Percentiles rank a stretch among this genome's conserved stretches.
Evolutionary conservation across 2,888 invertebrate genomes (phyloP).

Genomic region (Masnerella sp.): DNA sequence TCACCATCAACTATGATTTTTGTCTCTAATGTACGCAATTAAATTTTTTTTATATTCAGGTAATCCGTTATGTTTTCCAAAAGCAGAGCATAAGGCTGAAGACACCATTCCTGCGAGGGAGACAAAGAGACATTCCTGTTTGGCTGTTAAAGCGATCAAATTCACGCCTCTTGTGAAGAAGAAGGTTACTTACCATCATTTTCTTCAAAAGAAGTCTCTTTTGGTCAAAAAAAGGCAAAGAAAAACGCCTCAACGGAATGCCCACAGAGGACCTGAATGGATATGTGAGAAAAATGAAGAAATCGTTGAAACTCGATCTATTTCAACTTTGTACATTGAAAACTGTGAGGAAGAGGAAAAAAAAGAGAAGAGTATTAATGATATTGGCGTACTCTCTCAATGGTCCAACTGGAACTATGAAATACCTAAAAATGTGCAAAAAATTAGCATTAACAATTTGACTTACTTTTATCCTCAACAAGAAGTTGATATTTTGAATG

Average conservation of each 20-base stretch:
- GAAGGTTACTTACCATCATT: neutral
- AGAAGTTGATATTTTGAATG: slow-evolving; percentile 16
- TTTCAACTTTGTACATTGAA: slow-evolving; percentile 6
- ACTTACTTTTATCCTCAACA: slow-evolving; percentile 23
- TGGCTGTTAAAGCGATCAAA: neutral
- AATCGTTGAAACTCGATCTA: slow-evolving; percentile 1
- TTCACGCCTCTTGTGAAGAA: neutral
- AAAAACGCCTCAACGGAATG: neutral
- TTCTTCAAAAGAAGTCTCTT: neutral
- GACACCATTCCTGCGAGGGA: no score
- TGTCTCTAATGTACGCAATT: neutral
- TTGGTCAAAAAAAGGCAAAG: neutral
- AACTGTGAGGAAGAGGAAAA: slow-evolving; percentile 1
- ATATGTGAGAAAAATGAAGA: slow-evolving; percentile 1
- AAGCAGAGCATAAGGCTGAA: slow-evolving; percentile 6
- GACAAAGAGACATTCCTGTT: neutral
- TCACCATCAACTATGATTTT: neutral
- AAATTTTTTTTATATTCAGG: neutral
- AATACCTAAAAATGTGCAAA: neutral
- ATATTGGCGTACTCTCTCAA: slow-evolving; percentile 16
- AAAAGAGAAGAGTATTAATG: neutral
- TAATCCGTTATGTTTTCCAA: neutral
- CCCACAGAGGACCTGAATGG: neutral
- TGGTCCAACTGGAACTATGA: slow-evolving; percentile 27
- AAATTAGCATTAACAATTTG: slow-evolving; percentile 14